phyloP scores from a whole-genome alignment of 2,797 vertebrate genomes.

The Lacerta viridis region DNA sequence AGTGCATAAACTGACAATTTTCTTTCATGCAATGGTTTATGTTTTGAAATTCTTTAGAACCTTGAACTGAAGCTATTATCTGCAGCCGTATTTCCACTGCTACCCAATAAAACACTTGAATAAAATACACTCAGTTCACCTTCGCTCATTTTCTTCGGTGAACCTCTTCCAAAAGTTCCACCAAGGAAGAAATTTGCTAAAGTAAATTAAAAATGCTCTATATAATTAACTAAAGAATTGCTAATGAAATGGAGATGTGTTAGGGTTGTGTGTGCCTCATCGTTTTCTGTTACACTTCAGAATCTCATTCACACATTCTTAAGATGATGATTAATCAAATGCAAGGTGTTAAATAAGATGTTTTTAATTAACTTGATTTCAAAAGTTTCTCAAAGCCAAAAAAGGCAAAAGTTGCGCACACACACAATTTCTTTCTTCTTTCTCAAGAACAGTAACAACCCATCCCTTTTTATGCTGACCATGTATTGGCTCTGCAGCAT shows the following conservation, averaged over 20 bases:
- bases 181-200: constrained; percentile 67
- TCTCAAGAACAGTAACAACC: neutral
- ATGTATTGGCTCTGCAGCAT: neutral
- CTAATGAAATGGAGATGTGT: constrained; percentile 69
- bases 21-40: constrained; percentile 71
- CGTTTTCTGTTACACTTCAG: constrained; percentile 68
- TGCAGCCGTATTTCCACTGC: constrained; percentile 68
- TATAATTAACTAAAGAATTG: constrained; percentile 66
- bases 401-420: constrained; percentile 12
- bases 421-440: constrained; percentile 17
- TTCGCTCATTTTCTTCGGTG: constrained; percentile 59
- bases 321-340: constrained; percentile 73
- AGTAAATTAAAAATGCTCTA: constrained; percentile 69
- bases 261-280: constrained; percentile 53
- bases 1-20: constrained; percentile 79
- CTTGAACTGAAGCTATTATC: constrained; percentile 64
- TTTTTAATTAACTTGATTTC: constrained; percentile 71
- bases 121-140: constrained; percentile 68
- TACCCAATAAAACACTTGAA: constrained; percentile 70
- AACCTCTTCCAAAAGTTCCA: constrained; percentile 64
- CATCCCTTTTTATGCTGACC: neutral
- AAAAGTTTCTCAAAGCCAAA: constrained; percentile 51
- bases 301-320: constrained; percentile 74
- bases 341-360: constrained; percentile 63
- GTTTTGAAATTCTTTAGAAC: constrained; percentile 67